phyloP scores from a whole-genome alignment of 1,140 invertebrate species.

The Pomacea maculata region DNA sequence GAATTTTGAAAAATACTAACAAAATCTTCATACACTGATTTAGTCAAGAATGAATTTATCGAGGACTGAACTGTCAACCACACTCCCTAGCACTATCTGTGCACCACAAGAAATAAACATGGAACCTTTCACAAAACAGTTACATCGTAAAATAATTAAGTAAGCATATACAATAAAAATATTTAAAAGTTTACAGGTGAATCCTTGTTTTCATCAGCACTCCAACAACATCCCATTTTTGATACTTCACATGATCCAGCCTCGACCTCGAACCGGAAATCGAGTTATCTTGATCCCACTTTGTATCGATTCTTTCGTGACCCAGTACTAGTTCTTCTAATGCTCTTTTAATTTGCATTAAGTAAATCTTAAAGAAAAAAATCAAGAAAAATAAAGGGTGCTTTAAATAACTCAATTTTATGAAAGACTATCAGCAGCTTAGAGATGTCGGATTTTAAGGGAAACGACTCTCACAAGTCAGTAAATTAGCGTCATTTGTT shows the following conservation, averaged over 20 bases:
- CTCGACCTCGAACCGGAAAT: constrained; percentile 19
- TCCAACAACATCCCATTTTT: constrained; percentile 44
- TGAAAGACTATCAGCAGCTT: no score
- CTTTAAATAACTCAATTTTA: no score
- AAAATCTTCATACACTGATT: neutral
- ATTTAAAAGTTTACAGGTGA: constrained; percentile 8
- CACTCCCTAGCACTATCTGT: neutral
- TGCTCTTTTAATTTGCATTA: no score
- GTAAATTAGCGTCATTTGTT: no score
- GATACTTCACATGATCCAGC: constrained; percentile 22
- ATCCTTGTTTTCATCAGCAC: constrained; percentile 39
- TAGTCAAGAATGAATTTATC: no score
- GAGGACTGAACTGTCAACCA: neutral
- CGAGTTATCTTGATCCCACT: neutral
- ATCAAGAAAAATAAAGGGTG: no score
- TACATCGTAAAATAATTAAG: neutral
- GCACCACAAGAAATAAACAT: neutral
- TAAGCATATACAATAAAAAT: neutral
- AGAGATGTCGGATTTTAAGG: no score
- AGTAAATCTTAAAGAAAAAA: no score
- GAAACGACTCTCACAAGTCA: no score
- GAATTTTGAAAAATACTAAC: neutral
- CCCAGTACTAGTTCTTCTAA: no score
- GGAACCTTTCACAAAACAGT: neutral
- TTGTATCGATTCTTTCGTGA: no score